These are phyloP conservation scores for Bucco capensis DNA, from an alignment of 2,113 vertebrate species.

Conservation along the genomic window DNA sequence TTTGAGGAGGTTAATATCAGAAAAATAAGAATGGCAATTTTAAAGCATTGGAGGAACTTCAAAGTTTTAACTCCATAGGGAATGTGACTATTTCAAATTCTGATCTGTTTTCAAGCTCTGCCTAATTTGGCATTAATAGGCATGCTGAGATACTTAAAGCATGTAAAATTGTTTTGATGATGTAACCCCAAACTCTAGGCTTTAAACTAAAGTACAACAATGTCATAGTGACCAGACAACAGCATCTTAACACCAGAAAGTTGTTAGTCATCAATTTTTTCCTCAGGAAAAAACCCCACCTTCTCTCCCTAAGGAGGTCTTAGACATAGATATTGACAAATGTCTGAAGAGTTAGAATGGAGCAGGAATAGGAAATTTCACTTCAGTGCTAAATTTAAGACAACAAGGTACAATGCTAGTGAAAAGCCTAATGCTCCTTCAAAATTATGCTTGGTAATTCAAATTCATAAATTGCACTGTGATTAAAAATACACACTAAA, in stretches of 20 bases:
- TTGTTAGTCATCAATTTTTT: neutral
- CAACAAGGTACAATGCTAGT: neutral
- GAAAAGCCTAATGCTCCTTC: neutral
- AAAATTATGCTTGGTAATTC: neutral
- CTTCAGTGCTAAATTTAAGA: neutral
- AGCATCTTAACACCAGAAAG: neutral
- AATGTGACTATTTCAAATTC: neutral
- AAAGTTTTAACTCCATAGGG: neutral
- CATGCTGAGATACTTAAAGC: conserved; percentile 9
- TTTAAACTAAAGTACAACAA: conserved; percentile 3
- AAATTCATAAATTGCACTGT: neutral
- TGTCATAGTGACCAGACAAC: neutral
- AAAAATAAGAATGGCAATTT: neutral
- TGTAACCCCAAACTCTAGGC: neutral
- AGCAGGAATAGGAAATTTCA: neutral
- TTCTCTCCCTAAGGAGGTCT: fast-evolving
- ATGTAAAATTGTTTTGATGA: neutral
- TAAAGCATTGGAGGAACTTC: neutral
- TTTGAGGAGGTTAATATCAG: neutral
- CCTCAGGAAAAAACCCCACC: neutral
- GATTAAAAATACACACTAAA: neutral
- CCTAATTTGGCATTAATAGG: neutral
- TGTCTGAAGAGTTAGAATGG: neutral
- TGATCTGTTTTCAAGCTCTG: neutral
- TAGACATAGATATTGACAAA: neutral